These are phyloP conservation scores for Hippocampus zosterae DNA, from an alignment of 2,113 vertebrate species.

Conservation along the genomic window DNA sequence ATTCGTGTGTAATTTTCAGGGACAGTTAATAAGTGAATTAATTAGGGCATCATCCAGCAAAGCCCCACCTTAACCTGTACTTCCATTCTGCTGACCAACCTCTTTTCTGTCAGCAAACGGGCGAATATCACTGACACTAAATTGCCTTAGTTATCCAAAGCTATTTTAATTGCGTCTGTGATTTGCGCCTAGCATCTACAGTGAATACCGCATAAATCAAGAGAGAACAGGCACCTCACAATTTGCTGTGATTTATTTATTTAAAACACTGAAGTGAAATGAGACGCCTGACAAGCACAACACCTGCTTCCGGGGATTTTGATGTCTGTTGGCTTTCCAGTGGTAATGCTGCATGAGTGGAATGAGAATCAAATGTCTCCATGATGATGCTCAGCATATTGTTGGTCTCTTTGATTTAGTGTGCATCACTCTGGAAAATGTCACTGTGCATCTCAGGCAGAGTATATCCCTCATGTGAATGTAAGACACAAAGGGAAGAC, in stretches of 20 bases:
- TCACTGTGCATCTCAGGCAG: constrained; percentile 54
- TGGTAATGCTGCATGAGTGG: constrained; percentile 56
- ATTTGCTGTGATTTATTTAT: constrained; percentile 40
- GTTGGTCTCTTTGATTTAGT: constrained; percentile 68
- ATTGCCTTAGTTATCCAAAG: constrained; percentile 67
- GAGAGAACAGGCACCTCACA: constrained; percentile 30
- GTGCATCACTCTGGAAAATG: constrained; percentile 65
- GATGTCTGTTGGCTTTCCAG: constrained; percentile 62
- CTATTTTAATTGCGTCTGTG: constrained; percentile 67
- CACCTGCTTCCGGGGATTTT: constrained; percentile 52
- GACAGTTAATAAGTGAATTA: constrained; percentile 17
- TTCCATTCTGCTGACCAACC: constrained; percentile 86
- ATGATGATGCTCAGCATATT: constrained; percentile 62
- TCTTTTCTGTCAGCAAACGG: constrained; percentile 85
- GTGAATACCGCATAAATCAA: constrained; percentile 43
- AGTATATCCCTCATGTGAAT: constrained; percentile 62
- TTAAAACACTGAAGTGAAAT: constrained; percentile 59
- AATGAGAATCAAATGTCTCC: constrained; percentile 68
- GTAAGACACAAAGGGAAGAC: constrained; percentile 56
- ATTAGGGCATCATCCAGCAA: constrained; percentile 23
- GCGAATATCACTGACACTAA: constrained; percentile 89
- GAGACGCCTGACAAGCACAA: constrained; percentile 52
- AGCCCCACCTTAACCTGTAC: constrained; percentile 25
- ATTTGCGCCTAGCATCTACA: constrained; percentile 42
- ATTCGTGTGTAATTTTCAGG: constrained; percentile 6